These are phyloP conservation scores for Gymnocypris eckloni DNA, from an alignment of 2,797 vertebrate species.

Conservation along the genomic window DNA sequence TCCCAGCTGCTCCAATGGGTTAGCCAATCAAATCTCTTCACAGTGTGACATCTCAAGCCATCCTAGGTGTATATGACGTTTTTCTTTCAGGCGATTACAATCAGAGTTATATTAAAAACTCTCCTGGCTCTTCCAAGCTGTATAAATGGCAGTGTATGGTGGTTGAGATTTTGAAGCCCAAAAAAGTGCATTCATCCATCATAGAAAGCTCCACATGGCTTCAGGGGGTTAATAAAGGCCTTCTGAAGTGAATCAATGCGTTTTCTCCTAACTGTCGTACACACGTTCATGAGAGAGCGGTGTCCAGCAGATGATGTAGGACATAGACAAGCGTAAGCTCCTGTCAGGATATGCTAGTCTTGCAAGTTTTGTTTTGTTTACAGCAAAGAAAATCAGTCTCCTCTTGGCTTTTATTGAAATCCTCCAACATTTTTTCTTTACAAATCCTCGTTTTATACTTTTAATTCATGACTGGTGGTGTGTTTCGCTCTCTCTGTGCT, in stretches of 20 bases:
- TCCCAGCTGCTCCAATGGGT: conserved; percentile 97
- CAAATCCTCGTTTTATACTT: too few species aligned
- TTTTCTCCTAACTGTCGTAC: neutral
- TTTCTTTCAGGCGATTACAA: neutral
- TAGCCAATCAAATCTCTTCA: conserved; percentile 33
- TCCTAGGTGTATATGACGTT: neutral
- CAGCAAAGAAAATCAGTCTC: too few species aligned
- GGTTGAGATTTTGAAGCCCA: too few species aligned
- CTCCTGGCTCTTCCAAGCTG: neutral
- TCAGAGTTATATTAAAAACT: neutral
- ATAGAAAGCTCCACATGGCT: neutral
- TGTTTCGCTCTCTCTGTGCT: too few species aligned
- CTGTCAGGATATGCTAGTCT: too few species aligned
- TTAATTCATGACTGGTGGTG: too few species aligned
- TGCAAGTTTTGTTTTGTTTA: too few species aligned
- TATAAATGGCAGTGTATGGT: too few species aligned
- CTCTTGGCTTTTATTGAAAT: too few species aligned
- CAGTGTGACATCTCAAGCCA: neutral
- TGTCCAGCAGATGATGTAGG: neutral
- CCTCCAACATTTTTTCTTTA: too few species aligned
- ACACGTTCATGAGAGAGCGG: neutral
- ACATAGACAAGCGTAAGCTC: neutral
- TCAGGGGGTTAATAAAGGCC: neutral
- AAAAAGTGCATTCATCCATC: neutral
- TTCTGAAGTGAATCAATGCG: neutral